Base-by-base conservation (phyloP, 2,888 invertebrate species). In the Napeogenes sylphis region DNA sequence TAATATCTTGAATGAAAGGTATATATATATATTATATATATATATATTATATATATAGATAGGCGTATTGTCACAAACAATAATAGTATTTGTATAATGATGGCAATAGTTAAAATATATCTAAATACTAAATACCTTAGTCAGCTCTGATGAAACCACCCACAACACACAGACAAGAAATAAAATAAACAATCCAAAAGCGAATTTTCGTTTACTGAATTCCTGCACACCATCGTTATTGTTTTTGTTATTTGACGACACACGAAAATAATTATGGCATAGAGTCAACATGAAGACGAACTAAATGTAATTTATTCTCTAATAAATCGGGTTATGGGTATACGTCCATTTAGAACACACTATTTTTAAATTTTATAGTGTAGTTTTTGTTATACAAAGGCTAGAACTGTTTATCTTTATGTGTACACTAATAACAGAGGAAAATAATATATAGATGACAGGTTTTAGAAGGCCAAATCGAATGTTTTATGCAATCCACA, bases 111-210 rank as follows among this genome's bases (percentile, higher is more conserved):
- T 21, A 21, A 21, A 21, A 21, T 21, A 21, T 21, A 21, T 21
- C 21, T 21, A 58, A 10, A 14, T 38, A 55, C 56, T 58, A 70
- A 75, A 85, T 90, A 98, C 98, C 94, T 97, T 96, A 66, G 98
- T 97, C 66, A 99, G 91, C 91, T 99, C 98, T 47, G 97, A 96
- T 58, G 98, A 98, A 60, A 96, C 94, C 60, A 99, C 98, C 98
- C 99, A 99, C 76, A 99, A 94, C 64, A 98, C 91, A 89, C 98
- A 98, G 71, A 99, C 98, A 75, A 98, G 88, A 71, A 99, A 85
- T 68, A 99, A 91, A 73, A 99, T 92, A 76, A 96, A 92, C 71
- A 97, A 91, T 75, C 99, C 99, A 75, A 98, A 91, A 67, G 96
- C 91, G 74, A 97, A 93, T 78, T 87, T 86, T 74, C 81, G 84